These are phyloP conservation scores for Dromas ardeola DNA, from an alignment of 2,113 vertebrate genomes.

Conservation along the genomic window DNA sequence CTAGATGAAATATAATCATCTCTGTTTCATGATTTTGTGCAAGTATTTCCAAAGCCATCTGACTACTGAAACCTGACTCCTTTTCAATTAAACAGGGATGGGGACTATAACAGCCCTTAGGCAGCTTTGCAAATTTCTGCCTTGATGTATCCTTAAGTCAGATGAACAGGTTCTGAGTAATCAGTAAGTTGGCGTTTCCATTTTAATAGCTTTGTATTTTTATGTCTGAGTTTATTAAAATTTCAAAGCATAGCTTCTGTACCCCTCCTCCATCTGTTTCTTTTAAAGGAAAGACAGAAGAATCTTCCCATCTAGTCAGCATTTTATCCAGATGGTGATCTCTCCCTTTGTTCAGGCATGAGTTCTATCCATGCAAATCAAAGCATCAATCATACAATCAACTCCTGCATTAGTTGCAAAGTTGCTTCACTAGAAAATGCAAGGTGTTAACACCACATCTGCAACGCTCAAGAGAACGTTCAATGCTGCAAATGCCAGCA, in stretches of 20 bases:
- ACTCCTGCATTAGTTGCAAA: not conserved
- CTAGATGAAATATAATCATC: not conserved
- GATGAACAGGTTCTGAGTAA: not conserved
- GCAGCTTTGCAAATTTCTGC: not conserved
- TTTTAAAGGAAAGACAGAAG: not conserved
- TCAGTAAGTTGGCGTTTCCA: not conserved
- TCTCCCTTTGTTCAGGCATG: not conserved
- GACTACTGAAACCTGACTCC: not conserved
- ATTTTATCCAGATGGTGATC: not conserved
- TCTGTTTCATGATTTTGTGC: not conserved
- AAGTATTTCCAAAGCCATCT: not conserved
- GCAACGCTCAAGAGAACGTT: not conserved
- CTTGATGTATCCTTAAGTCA: not conserved
- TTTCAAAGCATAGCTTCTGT: conserved; percentile 4
- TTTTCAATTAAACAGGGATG: not conserved
- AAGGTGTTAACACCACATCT: not conserved
- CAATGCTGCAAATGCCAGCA: not conserved
- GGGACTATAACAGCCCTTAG: not conserved
- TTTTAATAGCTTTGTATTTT: conserved; percentile 22
- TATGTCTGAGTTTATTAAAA: not conserved
- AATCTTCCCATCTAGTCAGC: not conserved
- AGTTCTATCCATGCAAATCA: not conserved
- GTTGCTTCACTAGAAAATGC: not conserved
- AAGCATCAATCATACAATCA: not conserved
- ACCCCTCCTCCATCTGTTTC: not conserved